phyloP scores from a whole-genome alignment of 1,140 invertebrate species.

The Cepaea nemoralis region DNA sequence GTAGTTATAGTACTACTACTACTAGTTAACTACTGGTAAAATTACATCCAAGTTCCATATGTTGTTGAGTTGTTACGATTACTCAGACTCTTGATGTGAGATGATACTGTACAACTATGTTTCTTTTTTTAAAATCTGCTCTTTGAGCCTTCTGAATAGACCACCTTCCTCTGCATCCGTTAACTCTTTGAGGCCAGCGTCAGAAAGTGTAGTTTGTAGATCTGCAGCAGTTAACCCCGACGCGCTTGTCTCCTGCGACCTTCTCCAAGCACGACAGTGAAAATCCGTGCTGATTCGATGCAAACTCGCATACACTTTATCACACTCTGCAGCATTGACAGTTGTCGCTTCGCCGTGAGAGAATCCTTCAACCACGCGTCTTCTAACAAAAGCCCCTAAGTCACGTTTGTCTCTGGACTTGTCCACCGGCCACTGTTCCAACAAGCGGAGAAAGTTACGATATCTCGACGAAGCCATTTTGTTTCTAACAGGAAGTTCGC shows the following conservation, averaged over 20 bases:
- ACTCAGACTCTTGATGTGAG: too few species aligned
- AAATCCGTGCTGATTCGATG: neutral
- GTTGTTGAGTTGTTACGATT: too few species aligned
- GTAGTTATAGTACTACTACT: too few species aligned
- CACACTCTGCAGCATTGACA: slow-evolving; percentile 5
- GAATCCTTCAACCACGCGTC: neutral
- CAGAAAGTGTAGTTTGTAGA: neutral
- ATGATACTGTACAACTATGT: neutral
- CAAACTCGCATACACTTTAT: neutral
- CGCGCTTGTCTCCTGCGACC: neutral
- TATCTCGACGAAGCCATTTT: neutral
- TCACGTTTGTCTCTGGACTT: neutral
- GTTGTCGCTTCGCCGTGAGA: neutral
- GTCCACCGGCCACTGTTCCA: neutral
- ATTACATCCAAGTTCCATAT: too few species aligned
- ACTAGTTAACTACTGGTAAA: too few species aligned
- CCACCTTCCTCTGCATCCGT: neutral
- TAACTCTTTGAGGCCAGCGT: neutral
- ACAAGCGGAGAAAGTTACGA: neutral
- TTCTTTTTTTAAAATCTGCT: neutral
- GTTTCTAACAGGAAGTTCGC: neutral
- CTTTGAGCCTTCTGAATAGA: neutral
- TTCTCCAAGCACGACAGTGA: neutral
- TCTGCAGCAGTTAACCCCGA: neutral
- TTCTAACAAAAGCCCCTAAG: neutral